Evolutionary conservation across 2,888 invertebrate genomes (phyloP), one percentile per base, ranked within the genome.

Genomic region (Heliconius aoede): DNA sequence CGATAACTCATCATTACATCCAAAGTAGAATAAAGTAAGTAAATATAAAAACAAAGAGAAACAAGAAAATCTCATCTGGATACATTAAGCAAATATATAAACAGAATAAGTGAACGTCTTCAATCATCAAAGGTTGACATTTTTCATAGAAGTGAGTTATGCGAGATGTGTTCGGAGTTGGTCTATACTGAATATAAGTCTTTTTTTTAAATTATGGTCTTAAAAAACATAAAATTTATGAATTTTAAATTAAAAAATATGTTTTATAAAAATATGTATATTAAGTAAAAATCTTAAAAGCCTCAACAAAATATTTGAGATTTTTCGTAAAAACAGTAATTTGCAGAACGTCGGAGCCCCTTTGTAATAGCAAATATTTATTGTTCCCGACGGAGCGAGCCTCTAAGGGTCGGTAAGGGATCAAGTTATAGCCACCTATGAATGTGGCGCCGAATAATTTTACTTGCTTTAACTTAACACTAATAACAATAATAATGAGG

Each of bases 351-450:
- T 32, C 51, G 68, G 76, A 58, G 40, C 30, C 71, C n/a, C 51
- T 69, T 62, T 71, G 71, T 72, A 26, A 62, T 72, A 2, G 28
- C 58, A 51, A 77, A 76, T 76, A 73, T 78, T 78, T 73, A 73
- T 36, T 73, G 36, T 13, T 32, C 24, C 67, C 15, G 18, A 24
- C 18, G 72, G 30, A 64, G 55, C 55, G 28, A 24, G 60, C n/a
- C 51, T 68, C 68, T 26, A 21, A 40, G 60, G 73, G 46, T 9
- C 62, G 72, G 61, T 36, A 55, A 30, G 55, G 58, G 62, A 73
- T 73, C 51, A 58, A 58, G 73, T 73, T 60, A 71, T n/a, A n/a
- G 30, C 7, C 46, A 64, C 28, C 51, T 26, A 32, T 61, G 61
- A 61, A 75, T 69, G 11, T 21, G 7, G 26, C 18, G 5, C n/a